A percentile compares a stretch with the other conserved stretches of the same genome.
Evolutionary conservation across 2,888 invertebrate species (phyloP).

Genomic region (Leucania comma): DNA sequence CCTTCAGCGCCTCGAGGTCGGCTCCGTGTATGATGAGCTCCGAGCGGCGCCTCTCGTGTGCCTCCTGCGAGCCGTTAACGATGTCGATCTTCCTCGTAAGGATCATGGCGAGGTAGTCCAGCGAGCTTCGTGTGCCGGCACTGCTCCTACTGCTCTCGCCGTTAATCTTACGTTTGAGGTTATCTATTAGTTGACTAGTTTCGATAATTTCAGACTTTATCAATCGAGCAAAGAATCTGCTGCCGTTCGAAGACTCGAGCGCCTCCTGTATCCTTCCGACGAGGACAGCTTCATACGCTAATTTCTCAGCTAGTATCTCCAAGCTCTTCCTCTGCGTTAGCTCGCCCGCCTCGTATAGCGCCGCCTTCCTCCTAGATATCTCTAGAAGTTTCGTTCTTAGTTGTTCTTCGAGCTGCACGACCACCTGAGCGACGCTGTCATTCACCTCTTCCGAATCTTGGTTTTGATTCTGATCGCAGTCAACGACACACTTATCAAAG

Average conservation of each 20-base stretch:
- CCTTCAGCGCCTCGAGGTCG: slow-evolving; percentile 88
- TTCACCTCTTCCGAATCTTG: slow-evolving; percentile 75
- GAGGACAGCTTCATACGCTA: slow-evolving; percentile 95
- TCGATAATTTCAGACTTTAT: slow-evolving; percentile 93
- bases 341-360: slow-evolving; percentile 92
- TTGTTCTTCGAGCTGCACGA: slow-evolving; percentile 92
- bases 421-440: slow-evolving; percentile 91
- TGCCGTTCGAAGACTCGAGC: slow-evolving; percentile 90
- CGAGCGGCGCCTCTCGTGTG: slow-evolving; percentile 75
- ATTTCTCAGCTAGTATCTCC: slow-evolving; percentile 94
- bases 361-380: slow-evolving; percentile 92
- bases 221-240: slow-evolving; percentile 91
- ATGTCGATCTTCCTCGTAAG: slow-evolving; percentile 93
- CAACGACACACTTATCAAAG: slow-evolving; percentile 91
- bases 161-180: slow-evolving; percentile 92
- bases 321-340: slow-evolving; percentile 93
- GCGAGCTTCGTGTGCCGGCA: slow-evolving; percentile 82
- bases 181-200: slow-evolving; percentile 94
- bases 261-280: slow-evolving; percentile 93
- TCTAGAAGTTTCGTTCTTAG: slow-evolving; percentile 93
- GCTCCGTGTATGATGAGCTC: slow-evolving; percentile 85
- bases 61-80: slow-evolving; percentile 74
- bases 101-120: slow-evolving; percentile 94
- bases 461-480: slow-evolving; percentile 77
- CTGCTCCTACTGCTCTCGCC: slow-evolving; percentile 87